phyloP scores from a whole-genome alignment of 92 coral and sea anemone species.

The Paragorgia papillata region DNA sequence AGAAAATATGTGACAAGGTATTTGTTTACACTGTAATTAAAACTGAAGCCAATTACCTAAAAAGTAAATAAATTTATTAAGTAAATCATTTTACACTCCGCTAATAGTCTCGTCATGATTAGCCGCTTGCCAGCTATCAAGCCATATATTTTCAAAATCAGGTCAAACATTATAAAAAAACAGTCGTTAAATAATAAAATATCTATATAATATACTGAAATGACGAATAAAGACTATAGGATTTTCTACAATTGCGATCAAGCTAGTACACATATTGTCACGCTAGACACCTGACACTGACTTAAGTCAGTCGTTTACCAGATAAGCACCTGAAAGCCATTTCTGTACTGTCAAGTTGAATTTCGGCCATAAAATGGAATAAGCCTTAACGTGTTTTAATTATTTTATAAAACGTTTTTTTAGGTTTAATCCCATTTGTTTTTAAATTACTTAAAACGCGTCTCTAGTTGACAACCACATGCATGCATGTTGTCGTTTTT shows the following conservation, averaged over 20 bases:
- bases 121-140: too few species aligned
- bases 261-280: too few species aligned
- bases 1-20: not conserved
- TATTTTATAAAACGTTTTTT: not conserved
- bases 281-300: conserved; percentile 4
- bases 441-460: not conserved
- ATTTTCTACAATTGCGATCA: too few species aligned
- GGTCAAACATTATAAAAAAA: too few species aligned
- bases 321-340: conserved; percentile 47
- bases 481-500: too few species aligned
- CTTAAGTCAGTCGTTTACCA: conserved; percentile 26
- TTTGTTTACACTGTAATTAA: not conserved
- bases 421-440: not conserved
- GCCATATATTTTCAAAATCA: too few species aligned
- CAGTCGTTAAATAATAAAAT: too few species aligned
- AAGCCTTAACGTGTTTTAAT: not conserved
- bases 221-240: too few species aligned
- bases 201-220: too few species aligned
- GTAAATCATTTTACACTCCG: not conserved
- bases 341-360: conserved; percentile 38
- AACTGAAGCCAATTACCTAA: not conserved
- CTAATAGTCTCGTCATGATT: too few species aligned
- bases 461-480: too few species aligned
- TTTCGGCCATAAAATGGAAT: conserved; percentile 9
- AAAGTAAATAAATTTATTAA: not conserved